Evolutionary conservation across 2,113 vertebrate genomes (phyloP), one percentile per base, ranked within the genome.

Genomic region (Brachionichthys hirsutus): DNA sequence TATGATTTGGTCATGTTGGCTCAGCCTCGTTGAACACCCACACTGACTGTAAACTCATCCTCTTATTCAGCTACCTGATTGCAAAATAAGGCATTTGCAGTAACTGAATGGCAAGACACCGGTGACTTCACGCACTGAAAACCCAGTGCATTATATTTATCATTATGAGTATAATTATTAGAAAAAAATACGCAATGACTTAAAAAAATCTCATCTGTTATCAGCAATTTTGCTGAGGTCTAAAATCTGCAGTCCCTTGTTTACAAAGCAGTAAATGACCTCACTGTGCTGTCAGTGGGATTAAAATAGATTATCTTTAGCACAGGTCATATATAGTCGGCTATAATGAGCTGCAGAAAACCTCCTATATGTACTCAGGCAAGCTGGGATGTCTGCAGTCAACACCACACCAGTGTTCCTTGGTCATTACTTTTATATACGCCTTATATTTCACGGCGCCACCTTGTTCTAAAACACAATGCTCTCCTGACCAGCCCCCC

Each of bases 231-330:
- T 44, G 48, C 12, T 9, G 44, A 62, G 20, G 56, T n/a, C n/a
- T n/a, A n/a, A n/a, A n/a, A n/a, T n/a, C n/a, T n/a, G 49, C 52
- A 22, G 52, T 12, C 57, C 54, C 61, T 34, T 16, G n/a, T n/a
- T n/a, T n/a, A n/a, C n/a, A n/a, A 67, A 58, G n/a, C 52, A 48
- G 58, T 34, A 48, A 82, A 74, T 69, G 56, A 83, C 72, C 67
- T 70, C 45, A 69, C n/a, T 35, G 62, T 71, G 54, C 81, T 62
- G 62, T 79, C 40, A 62, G 48, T 73, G 46, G 85, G 87, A 85
- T 90, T 89, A 73, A 67, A 80, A 83, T 55, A 75, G 79, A 86
- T 85, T 79, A 83, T 64, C 51, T 72, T 59, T 70, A 75, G 73
- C 63, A 54, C 64, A 45, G 67, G 57, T 55, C 11, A 47, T 78